Conservation (phyloP, 2,797 vertebrate genomes). For the Mus spretus region DNA sequence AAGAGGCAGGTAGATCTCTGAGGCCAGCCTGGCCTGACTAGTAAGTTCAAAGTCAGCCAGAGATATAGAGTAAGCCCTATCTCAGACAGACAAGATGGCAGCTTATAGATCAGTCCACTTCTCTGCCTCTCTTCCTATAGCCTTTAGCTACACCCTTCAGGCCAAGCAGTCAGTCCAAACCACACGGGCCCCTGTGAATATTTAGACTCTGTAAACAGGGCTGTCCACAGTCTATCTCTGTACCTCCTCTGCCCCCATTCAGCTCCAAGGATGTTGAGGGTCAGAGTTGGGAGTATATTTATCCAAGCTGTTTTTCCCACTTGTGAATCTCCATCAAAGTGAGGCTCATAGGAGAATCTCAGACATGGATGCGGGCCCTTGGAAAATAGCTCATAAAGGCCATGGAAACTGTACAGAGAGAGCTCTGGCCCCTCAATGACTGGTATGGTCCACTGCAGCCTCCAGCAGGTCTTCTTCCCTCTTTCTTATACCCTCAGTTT, state of each 20-base stretch:
- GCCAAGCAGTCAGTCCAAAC: not conserved
- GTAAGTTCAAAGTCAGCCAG: not conserved
- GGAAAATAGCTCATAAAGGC: not conserved
- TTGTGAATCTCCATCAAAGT: not conserved
- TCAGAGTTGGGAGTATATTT: not conserved
- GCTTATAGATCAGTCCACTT: not conserved
- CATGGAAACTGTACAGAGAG: not conserved
- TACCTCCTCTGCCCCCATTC: not conserved
- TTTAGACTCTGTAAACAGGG: not conserved
- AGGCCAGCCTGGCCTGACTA: not conserved
- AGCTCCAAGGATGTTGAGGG: not conserved
- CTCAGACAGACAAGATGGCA: not conserved
- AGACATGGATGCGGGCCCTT: not conserved
- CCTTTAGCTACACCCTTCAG: not conserved
- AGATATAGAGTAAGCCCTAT: not conserved
- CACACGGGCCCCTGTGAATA: no score
- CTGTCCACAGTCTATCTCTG: not conserved
- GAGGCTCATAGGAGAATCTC: not conserved
- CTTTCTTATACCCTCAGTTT: not conserved
- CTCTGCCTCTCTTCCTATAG: not conserved
- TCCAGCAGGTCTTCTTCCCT: not conserved
- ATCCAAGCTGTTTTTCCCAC: not conserved
- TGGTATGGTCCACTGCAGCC: not conserved
- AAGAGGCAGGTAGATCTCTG: not conserved
- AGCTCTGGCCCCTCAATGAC: rapidly evolving